Percentiles rank a stretch among this genome's conserved stretches.
Evolutionary conservation across 2,797 vertebrate genomes (phyloP).

Genomic region (Gouania willdenowi): DNA sequence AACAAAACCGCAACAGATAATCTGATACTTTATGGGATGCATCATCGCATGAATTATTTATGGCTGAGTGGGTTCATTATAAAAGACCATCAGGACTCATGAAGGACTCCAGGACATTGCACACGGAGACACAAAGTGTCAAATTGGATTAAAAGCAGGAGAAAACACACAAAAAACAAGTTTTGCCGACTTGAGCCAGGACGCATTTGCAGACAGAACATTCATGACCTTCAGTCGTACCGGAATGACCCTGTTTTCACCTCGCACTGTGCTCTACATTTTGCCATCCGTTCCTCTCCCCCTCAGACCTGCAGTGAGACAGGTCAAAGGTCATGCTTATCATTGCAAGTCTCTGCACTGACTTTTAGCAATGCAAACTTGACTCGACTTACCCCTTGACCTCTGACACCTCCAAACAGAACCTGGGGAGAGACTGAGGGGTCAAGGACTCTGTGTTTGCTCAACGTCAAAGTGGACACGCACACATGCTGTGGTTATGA

Average conservation of each 20-base stretch:
- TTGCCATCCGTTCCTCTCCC: conserved; percentile 20
- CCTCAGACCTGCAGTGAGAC: background rate
- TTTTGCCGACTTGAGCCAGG: conserved; percentile 28
- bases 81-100: conserved; percentile 25
- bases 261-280: background rate
- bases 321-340: conserved; percentile 15
- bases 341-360: background rate
- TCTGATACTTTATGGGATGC: conserved; percentile 20
- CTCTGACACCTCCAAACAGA: conserved; percentile 11
- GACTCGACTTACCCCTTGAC: conserved; percentile 17
- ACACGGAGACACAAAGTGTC: conserved; percentile 7
- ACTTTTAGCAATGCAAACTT: conserved; percentile 6
- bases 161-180: conserved; percentile 21
- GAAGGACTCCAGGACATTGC: conserved; percentile 7
- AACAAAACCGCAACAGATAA: background rate
- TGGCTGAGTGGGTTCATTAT: conserved; percentile 1
- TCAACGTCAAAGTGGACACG: conserved; percentile 8
- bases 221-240: conserved; percentile 16
- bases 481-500: conserved; percentile 1
- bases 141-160: conserved; percentile 4
- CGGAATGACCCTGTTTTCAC: background rate
- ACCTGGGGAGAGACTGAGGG: conserved; percentile 3
- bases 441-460: conserved; percentile 34
- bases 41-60: conserved; percentile 25
- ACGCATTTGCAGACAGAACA: conserved; percentile 35